Percentiles rank a stretch among this genome's conserved stretches.
Conservation (phyloP, 2,113 vertebrate species). For the Romanogobio albipinnatus region DNA sequence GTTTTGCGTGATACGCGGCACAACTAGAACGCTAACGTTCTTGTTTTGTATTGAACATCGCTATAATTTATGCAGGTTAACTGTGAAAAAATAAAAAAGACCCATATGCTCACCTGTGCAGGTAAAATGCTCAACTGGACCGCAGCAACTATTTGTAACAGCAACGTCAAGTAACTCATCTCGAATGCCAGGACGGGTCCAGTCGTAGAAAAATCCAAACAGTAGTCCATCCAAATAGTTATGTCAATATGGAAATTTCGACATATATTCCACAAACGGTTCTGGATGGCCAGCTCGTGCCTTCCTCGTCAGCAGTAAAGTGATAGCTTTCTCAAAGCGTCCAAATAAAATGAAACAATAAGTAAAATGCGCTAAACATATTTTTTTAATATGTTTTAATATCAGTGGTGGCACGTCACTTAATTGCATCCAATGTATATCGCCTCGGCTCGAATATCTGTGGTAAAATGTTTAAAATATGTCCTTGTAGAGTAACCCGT, state of each 20-base stretch:
- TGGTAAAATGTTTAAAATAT: neutral
- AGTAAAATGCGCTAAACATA: neutral
- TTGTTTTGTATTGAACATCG: neutral
- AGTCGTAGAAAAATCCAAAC: slow-evolving; percentile 53
- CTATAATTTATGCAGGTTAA: neutral
- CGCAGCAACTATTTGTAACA: slow-evolving; percentile 68
- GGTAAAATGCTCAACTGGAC: slow-evolving; percentile 75
- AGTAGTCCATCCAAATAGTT: slow-evolving; percentile 25
- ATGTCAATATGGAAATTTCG: neutral
- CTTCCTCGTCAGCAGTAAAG: neutral
- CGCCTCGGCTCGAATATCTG: neutral
- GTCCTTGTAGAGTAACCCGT: neutral
- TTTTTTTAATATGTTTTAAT: neutral
- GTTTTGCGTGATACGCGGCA: neutral
- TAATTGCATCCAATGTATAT: neutral
- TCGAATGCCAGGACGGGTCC: slow-evolving; percentile 53
- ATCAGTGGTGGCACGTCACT: neutral
- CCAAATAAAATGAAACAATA: neutral
- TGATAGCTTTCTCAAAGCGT: neutral
- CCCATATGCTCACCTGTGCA: slow-evolving; percentile 72
- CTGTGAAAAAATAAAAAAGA: neutral
- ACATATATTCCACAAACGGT: slow-evolving; percentile 36
- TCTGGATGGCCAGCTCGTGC: neutral
- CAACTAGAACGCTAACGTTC: neutral
- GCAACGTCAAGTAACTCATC: slow-evolving; percentile 69